Evolutionary conservation across 2,797 vertebrate genomes (phyloP).

Genomic region (Paramormyrops hopkinsi): DNA sequence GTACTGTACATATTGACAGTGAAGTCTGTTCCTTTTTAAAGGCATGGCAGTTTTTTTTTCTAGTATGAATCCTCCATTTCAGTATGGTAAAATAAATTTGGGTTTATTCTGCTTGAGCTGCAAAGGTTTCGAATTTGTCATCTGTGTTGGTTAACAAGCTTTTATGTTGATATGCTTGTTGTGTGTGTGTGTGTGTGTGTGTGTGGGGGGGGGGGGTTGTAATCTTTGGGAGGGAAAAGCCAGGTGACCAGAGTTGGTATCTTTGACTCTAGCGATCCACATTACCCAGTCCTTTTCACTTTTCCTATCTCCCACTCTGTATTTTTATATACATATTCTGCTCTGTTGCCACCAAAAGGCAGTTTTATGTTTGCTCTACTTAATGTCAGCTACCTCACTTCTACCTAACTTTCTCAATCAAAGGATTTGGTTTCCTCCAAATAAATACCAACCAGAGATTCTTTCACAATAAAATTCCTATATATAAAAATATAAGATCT

Average conservation of each 20-base stretch:
- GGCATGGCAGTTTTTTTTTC: not conserved
- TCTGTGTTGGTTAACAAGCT: not conserved
- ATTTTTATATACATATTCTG: not conserved
- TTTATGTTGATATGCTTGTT: not conserved
- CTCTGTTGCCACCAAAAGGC: not conserved
- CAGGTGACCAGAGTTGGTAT: not conserved
- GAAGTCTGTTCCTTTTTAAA: not conserved
- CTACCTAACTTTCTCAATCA: not conserved
- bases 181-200: not conserved
- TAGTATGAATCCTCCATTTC: not conserved
- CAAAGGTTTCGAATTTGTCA: not conserved
- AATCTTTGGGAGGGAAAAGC: not conserved
- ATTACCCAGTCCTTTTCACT: not conserved
- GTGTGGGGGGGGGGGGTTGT: not conserved
- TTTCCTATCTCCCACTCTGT: not conserved
- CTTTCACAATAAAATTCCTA: not conserved
- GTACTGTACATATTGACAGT: constrained; percentile 3
- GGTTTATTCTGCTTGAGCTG: not conserved
- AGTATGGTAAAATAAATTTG: not conserved
- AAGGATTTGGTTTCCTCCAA: not conserved
- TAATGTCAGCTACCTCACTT: not conserved
- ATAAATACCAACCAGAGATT: not conserved
- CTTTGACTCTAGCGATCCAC: not conserved
- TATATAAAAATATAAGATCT: not conserved
- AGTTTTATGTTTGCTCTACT: not conserved